These are phyloP conservation scores for Artemia sp. DNA, from an alignment of 2,888 invertebrate genomes.

Conservation along the genomic window DNA sequence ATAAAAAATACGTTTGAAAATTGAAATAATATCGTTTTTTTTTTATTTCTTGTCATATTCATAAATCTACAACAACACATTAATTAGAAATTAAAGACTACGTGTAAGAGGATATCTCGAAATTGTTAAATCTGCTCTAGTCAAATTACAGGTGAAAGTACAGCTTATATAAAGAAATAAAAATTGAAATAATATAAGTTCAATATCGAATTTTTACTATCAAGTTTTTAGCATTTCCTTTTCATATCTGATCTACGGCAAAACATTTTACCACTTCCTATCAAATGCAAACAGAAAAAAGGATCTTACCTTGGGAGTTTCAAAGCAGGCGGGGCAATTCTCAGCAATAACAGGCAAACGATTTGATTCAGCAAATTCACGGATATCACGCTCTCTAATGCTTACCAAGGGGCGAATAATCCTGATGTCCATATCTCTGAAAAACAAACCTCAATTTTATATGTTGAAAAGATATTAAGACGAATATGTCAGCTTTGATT, in stretches of 20 bases:
- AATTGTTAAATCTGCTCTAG: no score
- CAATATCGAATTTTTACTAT: background rate
- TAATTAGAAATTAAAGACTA: no score
- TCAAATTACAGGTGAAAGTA: no score
- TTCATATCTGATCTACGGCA: slow-evolving; percentile 1
- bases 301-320: slow-evolving; percentile 37
- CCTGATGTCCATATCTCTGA: slow-evolving; percentile 54
- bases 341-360: slow-evolving; percentile 51
- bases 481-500: background rate
- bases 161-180: background rate
- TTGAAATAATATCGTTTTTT: no score
- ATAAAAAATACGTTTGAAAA: no score
- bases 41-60: no score
- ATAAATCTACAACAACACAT: no score
- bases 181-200: background rate
- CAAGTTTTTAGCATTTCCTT: background rate
- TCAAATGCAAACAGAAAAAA: background rate
- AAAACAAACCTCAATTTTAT: background rate
- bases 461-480: no score
- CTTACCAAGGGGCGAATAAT: slow-evolving; percentile 73
- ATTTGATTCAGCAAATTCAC: slow-evolving; percentile 53
- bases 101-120: no score
- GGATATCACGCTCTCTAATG: slow-evolving; percentile 56
- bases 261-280: background rate
- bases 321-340: slow-evolving; percentile 40